A percentile compares a stretch with the other conserved stretches of the same genome.
Evolutionary conservation across 2,113 vertebrate genomes (phyloP).

Genomic region (Myocastor coypus): DNA sequence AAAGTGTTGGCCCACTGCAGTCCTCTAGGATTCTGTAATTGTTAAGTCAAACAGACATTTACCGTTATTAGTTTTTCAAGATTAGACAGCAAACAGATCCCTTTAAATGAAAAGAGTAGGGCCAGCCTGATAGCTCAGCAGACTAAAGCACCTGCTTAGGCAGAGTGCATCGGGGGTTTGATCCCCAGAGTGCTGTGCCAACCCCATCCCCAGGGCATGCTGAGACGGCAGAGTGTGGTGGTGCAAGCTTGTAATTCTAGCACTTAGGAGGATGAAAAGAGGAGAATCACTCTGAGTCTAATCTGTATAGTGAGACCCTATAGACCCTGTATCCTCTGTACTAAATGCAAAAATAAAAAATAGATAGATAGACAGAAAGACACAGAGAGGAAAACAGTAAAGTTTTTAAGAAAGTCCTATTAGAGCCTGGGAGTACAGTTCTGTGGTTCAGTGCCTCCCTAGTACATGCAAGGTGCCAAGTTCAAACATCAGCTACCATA

Average conservation of each 20-base stretch:
- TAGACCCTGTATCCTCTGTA: too few species aligned
- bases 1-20: background rate
- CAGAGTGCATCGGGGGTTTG: too few species aligned
- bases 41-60: background rate
- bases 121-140: too few species aligned
- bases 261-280: too few species aligned
- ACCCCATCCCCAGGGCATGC: too few species aligned
- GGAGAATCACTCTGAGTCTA: too few species aligned
- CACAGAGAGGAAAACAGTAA: conserved; percentile 29
- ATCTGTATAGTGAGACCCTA: too few species aligned
- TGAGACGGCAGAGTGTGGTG: too few species aligned
- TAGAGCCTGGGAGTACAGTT: background rate
- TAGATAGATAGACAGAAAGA: background rate
- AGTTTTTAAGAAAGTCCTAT: background rate
- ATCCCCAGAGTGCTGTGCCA: too few species aligned
- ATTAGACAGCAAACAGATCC: background rate
- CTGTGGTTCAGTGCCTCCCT: background rate
- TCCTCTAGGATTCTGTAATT: background rate
- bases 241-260: too few species aligned
- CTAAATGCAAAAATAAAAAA: too few species aligned
- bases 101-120: conserved; percentile 29
- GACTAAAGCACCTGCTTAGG: too few species aligned
- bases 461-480: background rate
- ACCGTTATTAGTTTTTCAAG: background rate
- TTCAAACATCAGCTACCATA: background rate